Percentiles rank a stretch among this genome's conserved stretches.
Evolutionary conservation across 2,797 vertebrate species (phyloP).

Genomic region (Galago senegalensis): DNA sequence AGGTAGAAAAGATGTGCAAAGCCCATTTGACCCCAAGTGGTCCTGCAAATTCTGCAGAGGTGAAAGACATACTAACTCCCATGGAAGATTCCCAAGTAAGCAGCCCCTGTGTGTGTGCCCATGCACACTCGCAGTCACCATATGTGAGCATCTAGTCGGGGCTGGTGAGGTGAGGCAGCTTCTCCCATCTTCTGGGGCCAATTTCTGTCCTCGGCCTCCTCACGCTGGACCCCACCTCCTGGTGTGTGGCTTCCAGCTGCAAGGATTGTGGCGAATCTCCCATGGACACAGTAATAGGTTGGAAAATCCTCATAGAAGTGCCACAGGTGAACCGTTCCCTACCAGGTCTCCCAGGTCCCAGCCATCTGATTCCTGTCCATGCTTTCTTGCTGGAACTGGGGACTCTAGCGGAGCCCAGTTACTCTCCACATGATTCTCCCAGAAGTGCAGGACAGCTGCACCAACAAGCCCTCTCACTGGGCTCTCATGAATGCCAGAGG

Average conservation of each 20-base stretch:
- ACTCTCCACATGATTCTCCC: fast-evolving
- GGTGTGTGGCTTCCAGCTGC: too few species aligned
- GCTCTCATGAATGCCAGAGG: fast-evolving
- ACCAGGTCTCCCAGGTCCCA: background rate
- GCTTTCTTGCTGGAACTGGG: background rate
- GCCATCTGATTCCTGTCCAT: background rate
- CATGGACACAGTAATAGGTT: fast-evolving
- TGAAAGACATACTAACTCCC: background rate
- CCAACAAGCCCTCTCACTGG: background rate
- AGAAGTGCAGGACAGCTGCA: fast-evolving
- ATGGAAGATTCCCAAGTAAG: too few species aligned
- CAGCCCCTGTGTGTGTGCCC: too few species aligned
- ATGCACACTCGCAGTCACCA: too few species aligned
- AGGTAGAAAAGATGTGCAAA: background rate
- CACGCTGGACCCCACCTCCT: background rate
- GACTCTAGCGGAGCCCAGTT: too few species aligned
- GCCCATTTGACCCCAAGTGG: background rate
- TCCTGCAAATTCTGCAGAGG: background rate
- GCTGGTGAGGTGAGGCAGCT: fast-evolving
- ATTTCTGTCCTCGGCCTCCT: too few species aligned
- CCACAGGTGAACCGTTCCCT: fast-evolving
- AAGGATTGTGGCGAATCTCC: fast-evolving
- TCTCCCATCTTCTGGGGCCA: background rate
- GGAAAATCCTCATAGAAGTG: fast-evolving
- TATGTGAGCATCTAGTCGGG: fast-evolving